Base-by-base conservation (phyloP, 2,797 vertebrate species). In the Ctenopoma multispine region DNA sequence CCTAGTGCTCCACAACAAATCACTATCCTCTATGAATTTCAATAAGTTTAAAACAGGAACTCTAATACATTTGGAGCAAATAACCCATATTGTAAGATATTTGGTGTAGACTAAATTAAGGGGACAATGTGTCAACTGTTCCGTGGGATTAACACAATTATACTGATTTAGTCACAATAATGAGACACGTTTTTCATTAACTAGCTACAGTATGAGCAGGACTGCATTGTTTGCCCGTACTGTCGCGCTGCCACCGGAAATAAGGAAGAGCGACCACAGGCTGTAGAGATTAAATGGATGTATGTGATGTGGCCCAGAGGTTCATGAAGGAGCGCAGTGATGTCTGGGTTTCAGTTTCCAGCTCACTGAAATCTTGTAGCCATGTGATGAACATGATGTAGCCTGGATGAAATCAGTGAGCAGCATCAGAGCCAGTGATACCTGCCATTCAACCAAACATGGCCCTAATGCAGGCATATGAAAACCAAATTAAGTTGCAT, bases 21-120 rank as follows among this genome's bases (percentile, higher is more conserved):
- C 60, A 55, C 63, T 23, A 59, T 76, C 79, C 70, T 59, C 51
- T 43, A 21, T 59, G 67, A 63, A 82, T 79, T 67, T 69, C 34
- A 59, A 43, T 54, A 63, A 41, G 53, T 71, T 66, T 38, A 57
- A 83, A 75, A 75, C 20, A 21, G 38, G 5, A 69, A 50, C 48
- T 46, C 3, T 20, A 56, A 55, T 44, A 47, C 4, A 53, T 66
- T 43, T 53, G n/a, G 4, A 53, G 5, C 7, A 17, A 57, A 40
- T 10, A 31, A 12, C 40, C 21, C 11, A 38, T 11, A 38, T 14
- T 14, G 13, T 21, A 55, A 0, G 24, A 53, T 24, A 6, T 18
- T 46, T 38, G 47, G 14, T 24, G 23, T 31, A 1, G 40, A 53
- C 11, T 60, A 40, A 24, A 57, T 46, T 13, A 24, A 9, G 4